Conservation (phyloP, 2,888 invertebrate genomes). For the Tenthredo distinguenda region DNA sequence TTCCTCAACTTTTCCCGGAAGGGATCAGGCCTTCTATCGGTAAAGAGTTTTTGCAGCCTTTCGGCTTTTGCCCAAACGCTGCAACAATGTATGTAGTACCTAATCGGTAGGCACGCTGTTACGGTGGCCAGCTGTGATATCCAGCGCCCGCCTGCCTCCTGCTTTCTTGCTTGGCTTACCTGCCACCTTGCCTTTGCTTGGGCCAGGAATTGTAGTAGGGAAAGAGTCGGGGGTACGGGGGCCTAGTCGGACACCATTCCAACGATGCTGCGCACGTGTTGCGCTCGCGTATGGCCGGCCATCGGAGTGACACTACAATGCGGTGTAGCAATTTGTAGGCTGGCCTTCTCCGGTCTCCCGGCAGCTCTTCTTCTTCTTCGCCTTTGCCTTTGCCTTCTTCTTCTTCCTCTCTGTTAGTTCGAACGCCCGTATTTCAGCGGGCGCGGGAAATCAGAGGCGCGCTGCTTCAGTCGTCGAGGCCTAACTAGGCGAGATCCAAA, state of each 20-base stretch:
- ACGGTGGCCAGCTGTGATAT: constrained; percentile 37
- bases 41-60: background rate
- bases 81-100: background rate
- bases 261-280: constrained; percentile 77
- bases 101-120: background rate
- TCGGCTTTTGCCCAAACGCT: background rate
- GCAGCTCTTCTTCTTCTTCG: constrained; percentile 32
- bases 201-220: constrained; percentile 21
- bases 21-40: background rate
- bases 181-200: background rate
- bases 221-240: background rate
- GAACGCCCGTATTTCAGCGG: constrained; percentile 27
- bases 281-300: constrained; percentile 67
- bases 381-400: constrained; percentile 44
- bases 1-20: background rate
- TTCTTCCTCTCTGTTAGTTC: constrained; percentile 36
- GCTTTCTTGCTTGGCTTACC: background rate
- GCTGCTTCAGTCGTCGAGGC: constrained; percentile 4
- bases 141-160: background rate
- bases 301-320: constrained; percentile 77
- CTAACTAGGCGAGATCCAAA: constrained; percentile 75
- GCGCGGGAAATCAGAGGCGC: constrained; percentile 43
- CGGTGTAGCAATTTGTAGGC: constrained; percentile 78
- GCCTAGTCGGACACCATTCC: constrained; percentile 74
- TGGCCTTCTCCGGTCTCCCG: constrained; percentile 62